These are phyloP conservation scores for Apodemia hepburni DNA, from an alignment of 2,888 invertebrate species.

Conservation along the genomic window DNA sequence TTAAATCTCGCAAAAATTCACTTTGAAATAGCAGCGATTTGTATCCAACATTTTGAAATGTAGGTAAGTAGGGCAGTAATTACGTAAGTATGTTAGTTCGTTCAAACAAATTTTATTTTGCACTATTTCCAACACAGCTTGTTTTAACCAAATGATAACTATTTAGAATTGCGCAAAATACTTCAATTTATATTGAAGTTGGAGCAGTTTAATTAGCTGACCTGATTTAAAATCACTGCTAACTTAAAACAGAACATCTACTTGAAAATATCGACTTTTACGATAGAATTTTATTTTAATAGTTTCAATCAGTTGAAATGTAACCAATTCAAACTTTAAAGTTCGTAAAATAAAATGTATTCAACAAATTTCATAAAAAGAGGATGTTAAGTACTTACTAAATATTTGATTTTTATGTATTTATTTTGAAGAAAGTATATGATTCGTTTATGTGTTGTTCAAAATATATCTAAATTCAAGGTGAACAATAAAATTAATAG, in stretches of 20 bases:
- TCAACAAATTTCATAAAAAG: too few species aligned
- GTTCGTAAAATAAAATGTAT: too few species aligned
- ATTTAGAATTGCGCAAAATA: not conserved
- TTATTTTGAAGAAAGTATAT: too few species aligned
- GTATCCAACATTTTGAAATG: conserved; percentile 7
- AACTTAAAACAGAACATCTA: not conserved
- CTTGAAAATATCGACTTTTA: too few species aligned
- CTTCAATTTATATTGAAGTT: conserved; percentile 1
- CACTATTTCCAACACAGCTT: not conserved
- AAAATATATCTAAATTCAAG: too few species aligned
- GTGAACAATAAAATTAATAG: too few species aligned
- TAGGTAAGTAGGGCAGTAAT: conserved; percentile 11
- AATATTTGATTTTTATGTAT: too few species aligned
- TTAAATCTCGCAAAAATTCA: conserved; percentile 7
- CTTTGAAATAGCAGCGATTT: conserved; percentile 7
- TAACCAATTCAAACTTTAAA: conserved; percentile 28
- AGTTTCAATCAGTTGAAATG: not conserved
- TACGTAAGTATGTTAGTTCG: conserved; percentile 12
- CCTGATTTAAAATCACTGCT: not conserved
- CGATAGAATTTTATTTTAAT: not conserved
- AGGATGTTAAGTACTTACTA: too few species aligned
- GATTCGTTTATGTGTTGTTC: too few species aligned
- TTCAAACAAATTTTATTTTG: conserved; percentile 10
- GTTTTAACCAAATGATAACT: conserved; percentile 5
- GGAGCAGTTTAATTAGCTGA: not conserved